Base-by-base conservation (phyloP, 2,113 vertebrate genomes). In the Patagioenas fasciata region DNA sequence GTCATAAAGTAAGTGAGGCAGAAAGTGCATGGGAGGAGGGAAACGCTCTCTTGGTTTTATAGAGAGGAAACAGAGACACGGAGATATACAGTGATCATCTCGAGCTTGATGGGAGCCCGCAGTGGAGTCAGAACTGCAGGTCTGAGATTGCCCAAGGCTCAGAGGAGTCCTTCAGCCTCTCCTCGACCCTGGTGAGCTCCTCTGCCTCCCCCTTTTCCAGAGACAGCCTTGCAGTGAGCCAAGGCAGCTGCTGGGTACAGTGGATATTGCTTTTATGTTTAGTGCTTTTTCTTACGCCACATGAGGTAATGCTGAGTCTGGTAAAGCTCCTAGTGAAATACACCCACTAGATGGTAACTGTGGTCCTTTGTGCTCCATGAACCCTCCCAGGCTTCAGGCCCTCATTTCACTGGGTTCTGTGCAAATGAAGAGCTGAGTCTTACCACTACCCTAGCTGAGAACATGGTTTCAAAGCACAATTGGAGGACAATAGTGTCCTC, bases 321-420 rank as follows among this genome's bases (percentile, higher is more conserved):
- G 0, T 36, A 54, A 70, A 78, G 12, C 24, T 84, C 21, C 54
- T 74, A 18, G 58, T 31, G 32, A 69, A 81, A 71, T 10, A 25
- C 14, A 73, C 10, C 53, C 1, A 0, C 40, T 74, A 18, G n/a
- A 5, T 5, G 24, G n/a, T 28, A 28, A 50, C 7, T 58, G 20
- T 38, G 36, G 10, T 1, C 1, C 21, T 50, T 28, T 29, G 48
- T 71, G 51, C 26, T 72, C 36, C 36, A 29, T 54, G 65, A 90
- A 66, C 40, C 13, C 34, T 74, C 24, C 61, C 29, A 70, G 57
- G 17, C 74, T 64, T 47, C 70, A 64, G 47, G 25, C 15, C 44
- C 12, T 74, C 1, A 1, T 81, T 89, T 58, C 0, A 0, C 9
- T 58, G 56, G 5, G 18, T 3, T 1, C 61, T 64, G 71, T 60